A percentile compares a stretch with the other conserved stretches of the same genome.
phyloP scores from a whole-genome alignment of 2,888 invertebrate species.

The Eristalis intricaria region DNA sequence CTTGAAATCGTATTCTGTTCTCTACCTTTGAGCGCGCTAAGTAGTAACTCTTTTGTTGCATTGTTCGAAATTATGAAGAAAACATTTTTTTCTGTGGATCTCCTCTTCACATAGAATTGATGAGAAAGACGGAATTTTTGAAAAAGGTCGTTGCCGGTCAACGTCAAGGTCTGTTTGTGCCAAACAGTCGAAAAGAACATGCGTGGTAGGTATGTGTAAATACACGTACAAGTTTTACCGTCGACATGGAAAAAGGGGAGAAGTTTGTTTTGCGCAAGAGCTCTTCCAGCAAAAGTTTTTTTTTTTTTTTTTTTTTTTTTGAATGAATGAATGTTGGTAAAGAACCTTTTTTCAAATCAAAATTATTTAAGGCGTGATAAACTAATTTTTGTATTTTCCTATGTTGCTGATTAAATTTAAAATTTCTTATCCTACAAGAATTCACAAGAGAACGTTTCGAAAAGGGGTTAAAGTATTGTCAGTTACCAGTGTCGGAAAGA shows the following conservation, averaged over 20 bases:
- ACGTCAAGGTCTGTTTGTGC: conserved; percentile 68
- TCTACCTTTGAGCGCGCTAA: background rate
- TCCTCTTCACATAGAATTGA: background rate
- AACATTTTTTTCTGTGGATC: background rate
- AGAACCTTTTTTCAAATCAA: conserved; percentile 10
- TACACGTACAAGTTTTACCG: background rate
- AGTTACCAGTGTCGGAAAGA: background rate
- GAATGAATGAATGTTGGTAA: background rate
- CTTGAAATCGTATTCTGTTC: background rate
- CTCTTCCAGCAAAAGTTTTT: background rate
- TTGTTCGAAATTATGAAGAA: background rate
- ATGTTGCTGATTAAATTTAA: too few species aligned
- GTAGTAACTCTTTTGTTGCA: background rate
- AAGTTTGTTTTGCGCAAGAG: conserved; percentile 12
- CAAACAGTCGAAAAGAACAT: conserved; percentile 23
- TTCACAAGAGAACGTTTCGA: too few species aligned
- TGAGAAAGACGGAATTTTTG: conserved; percentile 11
- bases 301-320: too few species aligned
- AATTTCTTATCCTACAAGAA: too few species aligned
- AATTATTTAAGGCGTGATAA: too few species aligned
- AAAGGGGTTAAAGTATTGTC: background rate
- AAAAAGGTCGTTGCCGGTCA: conserved; percentile 69
- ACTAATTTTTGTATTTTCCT: too few species aligned
- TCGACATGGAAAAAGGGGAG: background rate
- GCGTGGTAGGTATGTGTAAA: background rate